Conservation (phyloP, 2,797 vertebrate genomes). For the Sylvilagus floridanus region DNA sequence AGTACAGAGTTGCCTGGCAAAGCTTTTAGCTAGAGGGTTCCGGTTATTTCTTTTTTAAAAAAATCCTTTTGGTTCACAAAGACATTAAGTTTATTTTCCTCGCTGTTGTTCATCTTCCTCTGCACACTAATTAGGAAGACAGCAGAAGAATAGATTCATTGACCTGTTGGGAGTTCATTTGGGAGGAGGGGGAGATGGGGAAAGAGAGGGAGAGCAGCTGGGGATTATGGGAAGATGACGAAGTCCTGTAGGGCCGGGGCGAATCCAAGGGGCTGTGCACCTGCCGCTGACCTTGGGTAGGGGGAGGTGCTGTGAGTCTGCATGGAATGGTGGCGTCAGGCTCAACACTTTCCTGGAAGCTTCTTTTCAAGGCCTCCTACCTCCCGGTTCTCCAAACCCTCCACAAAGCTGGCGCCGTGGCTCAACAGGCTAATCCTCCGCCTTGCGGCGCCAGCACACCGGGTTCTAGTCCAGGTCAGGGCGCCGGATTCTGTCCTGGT, state of each 20-base stretch:
- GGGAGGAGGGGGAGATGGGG: not conserved
- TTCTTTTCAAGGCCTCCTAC: not conserved
- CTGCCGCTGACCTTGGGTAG: not conserved
- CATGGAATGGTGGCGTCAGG: fast-evolving
- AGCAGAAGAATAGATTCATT: conserved; percentile 53
- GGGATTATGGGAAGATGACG: not conserved
- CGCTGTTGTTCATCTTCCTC: conserved; percentile 59
- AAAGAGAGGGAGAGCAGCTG: not conserved
- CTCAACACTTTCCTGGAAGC: not conserved
- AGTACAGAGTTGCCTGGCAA: not conserved
- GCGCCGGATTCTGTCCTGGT: too few species aligned
- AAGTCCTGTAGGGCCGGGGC: not conserved
- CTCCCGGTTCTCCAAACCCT: not conserved
- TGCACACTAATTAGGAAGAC: conserved; percentile 74
- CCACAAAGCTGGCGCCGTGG: not conserved
- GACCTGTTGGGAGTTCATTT: conserved; percentile 60
- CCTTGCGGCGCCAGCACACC: too few species aligned
- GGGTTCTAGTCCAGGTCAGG: too few species aligned
- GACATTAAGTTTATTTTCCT: conserved; percentile 69
- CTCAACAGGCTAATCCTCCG: too few species aligned
- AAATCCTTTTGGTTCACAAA: conserved; percentile 63
- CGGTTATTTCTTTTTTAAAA: conserved; percentile 25
- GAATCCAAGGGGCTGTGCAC: not conserved
- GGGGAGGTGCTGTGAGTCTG: not conserved
- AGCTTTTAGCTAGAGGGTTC: conserved; percentile 54